A percentile compares a stretch with the other conserved stretches of the same genome.
phyloP scores from a whole-genome alignment of 1,140 invertebrate species.

The Ceratosolen fusciceps region DNA sequence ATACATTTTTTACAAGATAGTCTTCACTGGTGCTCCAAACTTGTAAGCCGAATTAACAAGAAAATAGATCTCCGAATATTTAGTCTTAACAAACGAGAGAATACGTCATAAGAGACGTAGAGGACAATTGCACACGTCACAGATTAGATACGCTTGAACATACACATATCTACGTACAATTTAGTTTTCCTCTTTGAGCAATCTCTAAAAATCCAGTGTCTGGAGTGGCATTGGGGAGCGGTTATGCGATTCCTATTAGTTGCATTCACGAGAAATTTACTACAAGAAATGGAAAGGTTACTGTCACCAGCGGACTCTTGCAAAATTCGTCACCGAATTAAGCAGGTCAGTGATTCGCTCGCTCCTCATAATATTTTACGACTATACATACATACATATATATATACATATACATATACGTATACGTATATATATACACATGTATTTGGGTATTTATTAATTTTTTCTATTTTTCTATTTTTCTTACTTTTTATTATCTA shows the following conservation, averaged over 20 bases:
- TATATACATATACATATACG: too few species aligned
- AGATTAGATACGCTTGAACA: neutral
- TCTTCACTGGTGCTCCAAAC: neutral
- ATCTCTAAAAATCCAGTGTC: constrained; percentile 2
- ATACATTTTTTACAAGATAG: neutral
- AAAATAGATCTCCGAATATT: neutral
- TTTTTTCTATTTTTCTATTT: neutral
- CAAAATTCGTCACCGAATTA: constrained; percentile 19
- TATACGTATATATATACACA: too few species aligned
- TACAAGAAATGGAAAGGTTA: neutral
- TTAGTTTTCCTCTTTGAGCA: neutral
- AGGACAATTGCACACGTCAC: constrained; percentile 16
- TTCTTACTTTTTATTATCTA: neutral
- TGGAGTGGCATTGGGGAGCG: neutral
- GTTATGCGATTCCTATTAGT: constrained; percentile 13
- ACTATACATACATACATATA: too few species aligned
- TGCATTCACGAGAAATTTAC: neutral
- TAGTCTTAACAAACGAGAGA: neutral
- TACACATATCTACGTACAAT: neutral
- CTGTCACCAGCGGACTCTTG: neutral
- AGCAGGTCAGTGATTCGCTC: constrained; percentile 25
- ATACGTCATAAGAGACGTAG: constrained; percentile 15
- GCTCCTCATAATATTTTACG: too few species aligned
- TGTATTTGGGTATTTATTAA: neutral
- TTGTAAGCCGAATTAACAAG: neutral